Base-by-base conservation (phyloP, 1,140 invertebrate genomes). In the Solenopsis fugax region DNA sequence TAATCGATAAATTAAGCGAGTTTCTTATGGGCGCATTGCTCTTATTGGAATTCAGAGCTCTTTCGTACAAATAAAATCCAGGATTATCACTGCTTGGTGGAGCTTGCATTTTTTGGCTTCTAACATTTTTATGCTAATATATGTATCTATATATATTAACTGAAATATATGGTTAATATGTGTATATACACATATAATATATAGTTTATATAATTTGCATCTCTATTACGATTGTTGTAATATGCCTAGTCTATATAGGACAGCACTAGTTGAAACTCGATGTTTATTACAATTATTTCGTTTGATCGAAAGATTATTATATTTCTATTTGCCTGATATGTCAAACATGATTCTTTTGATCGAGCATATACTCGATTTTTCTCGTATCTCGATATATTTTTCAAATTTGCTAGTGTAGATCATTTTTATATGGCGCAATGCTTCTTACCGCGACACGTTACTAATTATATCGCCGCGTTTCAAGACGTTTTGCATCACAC, bases 101-200 rank as follows among this genome's bases (percentile, higher is more conserved):
- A n/a, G 84, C 52, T 72, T 90, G 89, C 88, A 90, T 90, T 90
- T 84, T 90, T 87, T 87, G 85, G 87, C 87, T 89, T 89, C 52
- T 62, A 86, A 86, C 45, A 50, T 50, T 86, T 75, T 60, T 48
- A 62, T 76, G 72, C 52, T 76, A 56, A 69, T 24, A 24, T 24
- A 48, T 50, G 24, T 48, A 50, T 69, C 21, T 69, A 48, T 69
- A 50, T 69, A 41, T 69, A 48, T 69, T 24, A 69, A 1, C 41
- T 48, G 12, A 69, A 69, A 69, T 69, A 45, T 21, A 41, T 48
- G 9, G 4, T 29, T 58, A 24, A 12, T 21, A 69, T 67, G 21
- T 41, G 37, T 18, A 24, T 34, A 62, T 34, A 62, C 16, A 4
- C 24, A 62, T 62, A 62, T 29, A 16, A 34, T 85, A 76, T 69